Evolutionary conservation across 2,113 vertebrate genomes (phyloP).

Genomic region (Coturnix japonica): DNA sequence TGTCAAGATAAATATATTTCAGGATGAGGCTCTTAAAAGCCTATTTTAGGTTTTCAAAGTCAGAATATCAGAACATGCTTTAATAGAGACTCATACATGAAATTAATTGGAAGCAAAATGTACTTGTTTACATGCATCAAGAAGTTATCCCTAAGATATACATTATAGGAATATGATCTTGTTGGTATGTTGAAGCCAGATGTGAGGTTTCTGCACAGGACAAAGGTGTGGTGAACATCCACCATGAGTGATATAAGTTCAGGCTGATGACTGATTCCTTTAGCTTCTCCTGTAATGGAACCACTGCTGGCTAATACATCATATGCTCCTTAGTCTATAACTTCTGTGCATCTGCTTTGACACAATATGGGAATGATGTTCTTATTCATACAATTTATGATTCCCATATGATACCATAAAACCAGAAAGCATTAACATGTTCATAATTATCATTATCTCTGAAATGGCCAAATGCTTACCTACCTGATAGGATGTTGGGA

Average conservation of each 20-base stretch:
- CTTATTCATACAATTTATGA: background rate
- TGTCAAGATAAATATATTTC: background rate
- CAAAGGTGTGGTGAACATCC: background rate
- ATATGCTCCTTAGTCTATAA: background rate
- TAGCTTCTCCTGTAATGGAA: background rate
- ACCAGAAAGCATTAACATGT: background rate
- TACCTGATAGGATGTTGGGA: background rate
- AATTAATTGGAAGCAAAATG: background rate
- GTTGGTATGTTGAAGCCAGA: background rate
- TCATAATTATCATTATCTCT: background rate
- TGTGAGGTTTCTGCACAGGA: background rate
- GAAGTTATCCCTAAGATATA: background rate
- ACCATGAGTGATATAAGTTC: background rate
- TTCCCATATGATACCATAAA: background rate
- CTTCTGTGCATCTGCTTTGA: background rate
- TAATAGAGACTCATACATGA: background rate
- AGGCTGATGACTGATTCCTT: background rate
- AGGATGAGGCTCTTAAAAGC: background rate
- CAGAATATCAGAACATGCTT: background rate
- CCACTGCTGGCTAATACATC: background rate
- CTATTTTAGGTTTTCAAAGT: background rate
- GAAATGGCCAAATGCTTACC: background rate
- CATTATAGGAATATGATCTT: background rate
- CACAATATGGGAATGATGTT: background rate
- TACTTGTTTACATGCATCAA: background rate